A percentile compares a stretch with the other conserved stretches of the same genome.
Evolutionary conservation across 2,113 vertebrate genomes (phyloP).

Genomic region (Xiphorhynchus elegans): DNA sequence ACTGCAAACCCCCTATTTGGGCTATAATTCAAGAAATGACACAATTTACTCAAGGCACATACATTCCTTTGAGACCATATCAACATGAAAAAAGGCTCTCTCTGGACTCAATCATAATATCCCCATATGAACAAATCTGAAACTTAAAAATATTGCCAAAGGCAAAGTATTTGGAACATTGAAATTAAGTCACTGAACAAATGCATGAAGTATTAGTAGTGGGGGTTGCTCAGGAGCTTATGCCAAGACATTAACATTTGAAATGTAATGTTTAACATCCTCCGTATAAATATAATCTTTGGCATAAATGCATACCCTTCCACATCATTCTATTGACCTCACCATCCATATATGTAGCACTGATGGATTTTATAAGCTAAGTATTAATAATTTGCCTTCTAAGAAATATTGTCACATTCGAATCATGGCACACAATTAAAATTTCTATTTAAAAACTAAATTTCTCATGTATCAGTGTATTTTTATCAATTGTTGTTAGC

Average conservation of each 20-base stretch:
- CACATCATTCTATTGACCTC: neutral
- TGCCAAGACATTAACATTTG: conserved; percentile 40
- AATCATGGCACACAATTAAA: neutral
- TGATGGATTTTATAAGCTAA: neutral
- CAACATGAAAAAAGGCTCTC: conserved; percentile 11
- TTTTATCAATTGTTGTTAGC: neutral
- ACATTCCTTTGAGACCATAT: conserved; percentile 4
- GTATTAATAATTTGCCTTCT: neutral
- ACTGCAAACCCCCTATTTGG: neutral
- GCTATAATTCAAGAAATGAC: conserved; percentile 14
- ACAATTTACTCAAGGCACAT: conserved; percentile 35
- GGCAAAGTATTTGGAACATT: conserved; percentile 41
- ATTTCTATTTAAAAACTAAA: neutral
- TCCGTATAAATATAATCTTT: neutral
- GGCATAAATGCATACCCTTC: conserved; percentile 15
- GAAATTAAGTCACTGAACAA: conserved; percentile 49
- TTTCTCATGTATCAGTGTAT: neutral
- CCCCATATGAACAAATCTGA: conserved; percentile 6
- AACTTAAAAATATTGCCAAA: conserved; percentile 43
- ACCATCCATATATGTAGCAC: neutral
- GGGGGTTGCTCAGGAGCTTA: neutral
- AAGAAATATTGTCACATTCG: neutral
- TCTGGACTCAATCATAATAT: neutral
- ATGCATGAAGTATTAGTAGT: conserved; percentile 32
- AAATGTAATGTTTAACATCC: conserved; percentile 5